A percentile compares a stretch with the other conserved stretches of the same genome.
Evolutionary conservation across 2,797 vertebrate species (phyloP).

Genomic region (Anomalospiza imberbis): DNA sequence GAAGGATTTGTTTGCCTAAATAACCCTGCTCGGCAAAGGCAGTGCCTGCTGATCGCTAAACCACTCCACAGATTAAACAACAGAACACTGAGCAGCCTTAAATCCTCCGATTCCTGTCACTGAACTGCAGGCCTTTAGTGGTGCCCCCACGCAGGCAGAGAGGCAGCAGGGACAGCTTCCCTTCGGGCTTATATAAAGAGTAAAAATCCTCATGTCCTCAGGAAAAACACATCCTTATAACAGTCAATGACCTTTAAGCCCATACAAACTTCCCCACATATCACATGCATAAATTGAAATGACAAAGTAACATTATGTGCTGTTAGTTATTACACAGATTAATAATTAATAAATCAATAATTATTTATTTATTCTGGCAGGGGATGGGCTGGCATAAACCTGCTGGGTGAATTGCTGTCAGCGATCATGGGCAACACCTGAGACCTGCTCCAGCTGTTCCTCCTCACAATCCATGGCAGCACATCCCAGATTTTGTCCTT

Average conservation of each 20-base stretch:
- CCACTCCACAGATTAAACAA: background rate
- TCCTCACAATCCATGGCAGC: background rate
- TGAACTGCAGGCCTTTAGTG: background rate
- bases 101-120: background rate
- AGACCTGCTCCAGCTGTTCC: background rate
- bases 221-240: background rate
- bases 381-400: background rate
- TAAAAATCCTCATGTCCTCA: background rate
- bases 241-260: background rate
- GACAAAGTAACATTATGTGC: background rate
- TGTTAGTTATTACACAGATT: background rate
- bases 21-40: background rate
- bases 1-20: background rate
- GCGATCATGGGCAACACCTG: background rate
- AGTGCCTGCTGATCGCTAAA: background rate
- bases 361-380: background rate
- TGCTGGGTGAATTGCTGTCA: background rate
- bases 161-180: background rate
- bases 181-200: background rate
- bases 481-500: background rate
- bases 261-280: fast-evolving
- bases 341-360: background rate
- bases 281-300: fast-evolving
- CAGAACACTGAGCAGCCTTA: background rate
- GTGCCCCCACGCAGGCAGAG: background rate